Evolutionary conservation across 2,888 invertebrate species (phyloP), one percentile per base, ranked within the genome.

Genomic region (Quadriops clusia): DNA sequence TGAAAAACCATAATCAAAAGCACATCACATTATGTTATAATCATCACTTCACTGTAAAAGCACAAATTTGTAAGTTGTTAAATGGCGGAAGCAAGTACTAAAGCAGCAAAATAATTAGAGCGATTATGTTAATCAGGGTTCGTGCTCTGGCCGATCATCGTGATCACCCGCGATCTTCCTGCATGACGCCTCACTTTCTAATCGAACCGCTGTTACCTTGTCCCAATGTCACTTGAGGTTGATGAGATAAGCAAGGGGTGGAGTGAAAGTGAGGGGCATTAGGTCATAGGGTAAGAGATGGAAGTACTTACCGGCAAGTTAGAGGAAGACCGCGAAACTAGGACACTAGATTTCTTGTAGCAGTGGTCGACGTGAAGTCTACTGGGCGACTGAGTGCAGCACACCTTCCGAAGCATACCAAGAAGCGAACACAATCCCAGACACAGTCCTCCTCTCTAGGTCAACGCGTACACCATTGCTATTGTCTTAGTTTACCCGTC

Each of bases 321-420:
- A 16, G 28, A 24, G 28, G 21, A 38, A 40, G 47, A 41, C 46
- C 43, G 49, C 44, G 46, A 44, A 46, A 39, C 30, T 37, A 41
- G 37, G 28, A 30, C n/a, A n/a, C n/a, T n/a, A n/a, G n/a, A n/a
- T 31, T 40, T 40, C 36, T 35, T 45, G 51, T 44, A 53, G 54
- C 43, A 53, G 53, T 50, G 50, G 50, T 38, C 50, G 50, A 47
- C 45, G 47, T 53, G 53, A 49, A 49, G 51, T 53, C 51, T 46
- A 47, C 50, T 47, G 45, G 44, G 44, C 51, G 50, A 54, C 54
- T 54, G 54, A 53, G 41, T 42, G 41, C 42, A 37, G 42, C 41
- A 50, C 50, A 43, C 50, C 51, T 52, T 50, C 51, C 44, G 30
- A 42, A 42, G 42, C 46, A 45, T 44, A 44, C 44, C 47, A 50